These are phyloP conservation scores for Hapalemur alaotrensis DNA, from an alignment of 2,797 vertebrate species.

Conservation along the genomic window DNA sequence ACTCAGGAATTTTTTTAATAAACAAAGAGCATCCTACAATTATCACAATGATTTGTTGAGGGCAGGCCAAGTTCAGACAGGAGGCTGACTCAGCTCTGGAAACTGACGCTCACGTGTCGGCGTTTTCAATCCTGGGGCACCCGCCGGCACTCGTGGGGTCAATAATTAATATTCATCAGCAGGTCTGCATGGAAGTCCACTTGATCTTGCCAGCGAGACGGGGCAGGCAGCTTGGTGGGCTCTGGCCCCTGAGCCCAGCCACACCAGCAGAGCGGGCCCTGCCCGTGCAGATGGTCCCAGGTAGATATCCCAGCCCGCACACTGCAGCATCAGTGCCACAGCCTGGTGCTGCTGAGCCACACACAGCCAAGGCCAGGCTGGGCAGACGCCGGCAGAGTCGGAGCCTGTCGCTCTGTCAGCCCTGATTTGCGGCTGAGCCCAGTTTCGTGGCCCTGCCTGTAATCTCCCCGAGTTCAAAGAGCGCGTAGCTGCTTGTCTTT, in stretches of 20 bases:
- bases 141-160: conserved; percentile 52
- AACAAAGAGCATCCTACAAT: conserved; percentile 74
- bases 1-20: conserved; percentile 63
- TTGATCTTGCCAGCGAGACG: conserved; percentile 72
- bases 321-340: conserved; percentile 52
- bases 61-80: conserved; percentile 34
- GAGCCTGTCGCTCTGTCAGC: conserved; percentile 77
- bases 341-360: conserved; percentile 75
- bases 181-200: conserved; percentile 74
- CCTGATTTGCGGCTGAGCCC: conserved; percentile 86
- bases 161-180: conserved; percentile 80
- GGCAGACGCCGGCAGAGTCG: not conserved
- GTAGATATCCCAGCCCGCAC: conserved; percentile 74
- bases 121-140: conserved; percentile 45
- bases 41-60: conserved; percentile 74
- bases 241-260: not conserved
- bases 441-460: conserved; percentile 87
- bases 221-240: conserved; percentile 74
- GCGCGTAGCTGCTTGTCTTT: conserved; percentile 93
- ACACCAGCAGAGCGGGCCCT: conserved; percentile 36
- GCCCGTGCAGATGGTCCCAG: conserved; percentile 63
- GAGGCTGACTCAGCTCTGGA: conserved; percentile 72
- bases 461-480: conserved; percentile 93
- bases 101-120: conserved; percentile 64
- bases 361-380: conserved; percentile 57